Evolutionary conservation across 1,140 invertebrate genomes (phyloP).

Genomic region (Ladona fulva): DNA sequence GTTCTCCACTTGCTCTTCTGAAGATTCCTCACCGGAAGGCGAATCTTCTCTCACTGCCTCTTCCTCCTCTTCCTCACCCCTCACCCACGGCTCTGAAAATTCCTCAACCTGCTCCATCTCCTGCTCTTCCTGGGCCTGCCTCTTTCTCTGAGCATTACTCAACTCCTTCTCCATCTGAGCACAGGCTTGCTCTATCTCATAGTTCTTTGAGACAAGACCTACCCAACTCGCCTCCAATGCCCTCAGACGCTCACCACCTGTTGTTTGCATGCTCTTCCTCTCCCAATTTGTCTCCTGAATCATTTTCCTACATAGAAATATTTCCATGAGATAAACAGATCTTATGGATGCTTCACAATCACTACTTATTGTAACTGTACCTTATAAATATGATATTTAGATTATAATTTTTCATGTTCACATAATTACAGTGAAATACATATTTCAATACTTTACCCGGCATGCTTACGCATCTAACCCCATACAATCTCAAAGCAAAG

Average conservation of each 20-base stretch:
- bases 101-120: not conserved
- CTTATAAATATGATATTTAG: too few relatives aligned
- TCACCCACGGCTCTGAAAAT: not conserved
- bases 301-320: conserved; percentile 51
- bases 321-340: conserved; percentile 1
- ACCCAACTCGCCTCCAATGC: conserved; percentile 84
- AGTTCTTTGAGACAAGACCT: conserved; percentile 91
- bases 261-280: conserved; percentile 80
- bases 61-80: not conserved
- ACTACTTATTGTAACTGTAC: too few relatives aligned
- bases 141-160: not conserved
- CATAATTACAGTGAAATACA: too few relatives aligned
- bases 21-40: too few relatives aligned
- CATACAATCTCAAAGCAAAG: too few relatives aligned
- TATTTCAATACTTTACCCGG: too few relatives aligned
- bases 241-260: conserved; percentile 74
- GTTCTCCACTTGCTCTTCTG: too few relatives aligned
- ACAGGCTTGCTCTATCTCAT: conserved; percentile 75
- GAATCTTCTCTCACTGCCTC: not conserved
- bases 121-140: not conserved
- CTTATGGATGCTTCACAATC: too few relatives aligned
- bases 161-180: conserved; percentile 41
- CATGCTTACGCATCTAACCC: too few relatives aligned
- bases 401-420: too few relatives aligned
- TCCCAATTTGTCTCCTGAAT: conserved; percentile 93